phyloP scores from a whole-genome alignment of 2,888 invertebrate genomes.

The Phymatocera aterrima region DNA sequence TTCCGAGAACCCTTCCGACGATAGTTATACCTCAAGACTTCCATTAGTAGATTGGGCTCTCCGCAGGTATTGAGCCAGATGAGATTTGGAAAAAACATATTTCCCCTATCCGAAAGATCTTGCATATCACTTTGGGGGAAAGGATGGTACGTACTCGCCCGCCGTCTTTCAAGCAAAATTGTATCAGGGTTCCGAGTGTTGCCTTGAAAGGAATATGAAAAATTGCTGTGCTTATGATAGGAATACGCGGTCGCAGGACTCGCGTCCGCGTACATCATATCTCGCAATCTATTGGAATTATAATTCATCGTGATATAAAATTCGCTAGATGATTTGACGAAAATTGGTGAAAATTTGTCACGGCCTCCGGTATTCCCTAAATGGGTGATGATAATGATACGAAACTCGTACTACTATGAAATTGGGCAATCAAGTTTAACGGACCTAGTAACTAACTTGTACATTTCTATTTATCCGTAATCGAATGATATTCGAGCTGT shows the following conservation, averaged over 20 bases:
- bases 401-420: neutral
- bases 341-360: too few species aligned
- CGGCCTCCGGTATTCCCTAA: too few species aligned
- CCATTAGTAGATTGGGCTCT: constrained; percentile 22
- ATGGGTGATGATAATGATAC: too few species aligned
- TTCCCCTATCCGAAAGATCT: neutral
- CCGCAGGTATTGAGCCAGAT: neutral
- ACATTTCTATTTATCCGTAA: neutral
- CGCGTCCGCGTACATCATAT: neutral
- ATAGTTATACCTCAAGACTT: neutral
- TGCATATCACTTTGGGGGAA: neutral
- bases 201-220: neutral
- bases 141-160: too few species aligned
- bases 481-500: neutral
- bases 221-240: neutral
- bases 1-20: neutral
- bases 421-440: neutral
- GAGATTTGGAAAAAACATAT: constrained; percentile 26
- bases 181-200: neutral
- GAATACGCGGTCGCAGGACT: neutral
- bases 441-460: neutral
- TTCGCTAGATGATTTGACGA: too few species aligned
- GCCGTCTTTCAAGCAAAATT: neutral
- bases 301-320: too few species aligned
- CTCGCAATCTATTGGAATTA: neutral